Conservation (phyloP, 2,797 vertebrate species). For the Dendrocincla fuliginosa region DNA sequence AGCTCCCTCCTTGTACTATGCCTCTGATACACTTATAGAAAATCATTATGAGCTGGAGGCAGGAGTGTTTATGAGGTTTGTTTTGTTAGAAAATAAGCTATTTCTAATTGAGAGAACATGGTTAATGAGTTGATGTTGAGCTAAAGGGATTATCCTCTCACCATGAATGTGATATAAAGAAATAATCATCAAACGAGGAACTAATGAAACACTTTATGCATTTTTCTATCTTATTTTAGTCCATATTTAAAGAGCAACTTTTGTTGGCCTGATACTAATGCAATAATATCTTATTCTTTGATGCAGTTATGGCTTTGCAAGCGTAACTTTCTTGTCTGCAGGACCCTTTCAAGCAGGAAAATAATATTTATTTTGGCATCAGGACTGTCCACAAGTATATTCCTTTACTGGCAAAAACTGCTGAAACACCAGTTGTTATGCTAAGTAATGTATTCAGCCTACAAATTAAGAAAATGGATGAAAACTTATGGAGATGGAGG, state of each 20-base stretch:
- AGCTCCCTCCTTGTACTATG: not conserved
- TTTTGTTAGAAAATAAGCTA: constrained; percentile 22
- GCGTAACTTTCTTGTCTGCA: not conserved
- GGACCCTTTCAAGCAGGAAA: not conserved
- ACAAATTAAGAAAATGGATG: not conserved
- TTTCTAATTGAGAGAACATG: constrained; percentile 27
- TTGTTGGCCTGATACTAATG: not conserved
- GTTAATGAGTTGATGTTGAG: constrained; percentile 25
- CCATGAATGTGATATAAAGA: not conserved
- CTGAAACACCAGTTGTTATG: not conserved
- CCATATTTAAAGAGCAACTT: not conserved
- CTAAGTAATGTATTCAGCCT: not conserved
- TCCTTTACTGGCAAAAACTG: not conserved
- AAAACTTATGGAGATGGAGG: not conserved
- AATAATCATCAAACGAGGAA: not conserved
- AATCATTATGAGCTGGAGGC: constrained; percentile 42
- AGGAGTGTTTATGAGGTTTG: not conserved
- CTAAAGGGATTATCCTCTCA: constrained; percentile 23
- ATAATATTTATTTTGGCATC: not conserved
- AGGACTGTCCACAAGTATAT: not conserved
- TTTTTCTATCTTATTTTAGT: not conserved
- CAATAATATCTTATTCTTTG: not conserved
- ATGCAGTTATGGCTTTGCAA: not conserved
- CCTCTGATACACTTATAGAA: not conserved
- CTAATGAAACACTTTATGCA: not conserved